Percentiles rank a stretch among this genome's conserved stretches.
Conservation (phyloP, 2,113 vertebrate genomes). For the Fulica atra region DNA sequence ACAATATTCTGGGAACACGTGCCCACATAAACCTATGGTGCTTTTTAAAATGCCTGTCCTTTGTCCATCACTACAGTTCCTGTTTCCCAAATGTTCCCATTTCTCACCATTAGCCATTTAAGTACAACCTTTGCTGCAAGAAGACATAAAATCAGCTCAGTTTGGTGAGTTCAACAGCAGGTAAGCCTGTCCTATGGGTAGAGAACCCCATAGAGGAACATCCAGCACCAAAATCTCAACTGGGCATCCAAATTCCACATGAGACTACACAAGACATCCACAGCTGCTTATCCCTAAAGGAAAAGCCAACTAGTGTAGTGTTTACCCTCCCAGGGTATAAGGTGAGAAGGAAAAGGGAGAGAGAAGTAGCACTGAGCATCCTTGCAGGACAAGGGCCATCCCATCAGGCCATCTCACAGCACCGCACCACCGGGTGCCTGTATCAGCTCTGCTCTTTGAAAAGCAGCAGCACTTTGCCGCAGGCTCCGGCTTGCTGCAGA, state of each 20-base stretch:
- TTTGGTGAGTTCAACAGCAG: background rate
- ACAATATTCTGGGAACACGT: background rate
- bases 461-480: background rate
- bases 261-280: background rate
- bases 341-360: background rate
- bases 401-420: accelerated
- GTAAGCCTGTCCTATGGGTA: background rate
- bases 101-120: background rate
- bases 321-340: background rate
- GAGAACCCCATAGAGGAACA: background rate
- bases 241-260: accelerated
- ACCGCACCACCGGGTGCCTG: accelerated
- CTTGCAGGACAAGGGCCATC: background rate
- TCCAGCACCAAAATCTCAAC: background rate
- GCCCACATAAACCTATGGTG: background rate
- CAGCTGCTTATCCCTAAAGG: background rate
- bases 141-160: accelerated
- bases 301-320: background rate
- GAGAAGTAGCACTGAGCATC: background rate
- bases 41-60: background rate
- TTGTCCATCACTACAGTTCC: background rate
- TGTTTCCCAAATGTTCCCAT: background rate
- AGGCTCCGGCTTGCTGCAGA: background rate
- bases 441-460: background rate
- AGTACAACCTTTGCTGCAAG: background rate